Conservation (phyloP, 2,888 invertebrate species). For the Crocallis elinguaria region DNA sequence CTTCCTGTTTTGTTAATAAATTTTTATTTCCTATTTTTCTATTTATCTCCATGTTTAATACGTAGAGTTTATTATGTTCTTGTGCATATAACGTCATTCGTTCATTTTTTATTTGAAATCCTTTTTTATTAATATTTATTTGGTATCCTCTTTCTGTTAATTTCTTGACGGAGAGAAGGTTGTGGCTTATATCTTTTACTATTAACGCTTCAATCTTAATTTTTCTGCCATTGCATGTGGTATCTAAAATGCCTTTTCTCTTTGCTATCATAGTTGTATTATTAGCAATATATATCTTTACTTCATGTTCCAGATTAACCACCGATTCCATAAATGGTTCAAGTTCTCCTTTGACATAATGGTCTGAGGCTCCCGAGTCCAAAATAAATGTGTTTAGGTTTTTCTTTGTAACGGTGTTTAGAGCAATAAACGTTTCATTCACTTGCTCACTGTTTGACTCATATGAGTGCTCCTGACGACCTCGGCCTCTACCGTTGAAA, state of each 20-base stretch:
- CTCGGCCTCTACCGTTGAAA: too few species aligned
- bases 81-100: too few species aligned
- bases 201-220: background rate
- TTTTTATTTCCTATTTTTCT: too few species aligned
- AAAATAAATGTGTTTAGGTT: background rate
- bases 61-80: too few species aligned
- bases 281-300: background rate
- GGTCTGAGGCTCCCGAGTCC: background rate
- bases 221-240: too few species aligned
- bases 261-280: background rate
- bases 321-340: background rate
- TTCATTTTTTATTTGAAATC: background rate
- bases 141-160: background rate
- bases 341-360: background rate
- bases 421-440: too few species aligned
- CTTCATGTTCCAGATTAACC: background rate
- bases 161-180: background rate
- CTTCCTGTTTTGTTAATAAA: too few species aligned
- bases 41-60: too few species aligned
- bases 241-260: too few species aligned
- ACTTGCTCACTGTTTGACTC: too few species aligned
- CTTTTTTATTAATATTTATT: background rate
- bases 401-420: background rate
- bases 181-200: background rate
- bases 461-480: too few species aligned